A percentile compares a stretch with the other conserved stretches of the same genome.
Evolutionary conservation across 92 coral and sea anemone genomes (phyloP).

Genomic region (Porites lobata): DNA sequence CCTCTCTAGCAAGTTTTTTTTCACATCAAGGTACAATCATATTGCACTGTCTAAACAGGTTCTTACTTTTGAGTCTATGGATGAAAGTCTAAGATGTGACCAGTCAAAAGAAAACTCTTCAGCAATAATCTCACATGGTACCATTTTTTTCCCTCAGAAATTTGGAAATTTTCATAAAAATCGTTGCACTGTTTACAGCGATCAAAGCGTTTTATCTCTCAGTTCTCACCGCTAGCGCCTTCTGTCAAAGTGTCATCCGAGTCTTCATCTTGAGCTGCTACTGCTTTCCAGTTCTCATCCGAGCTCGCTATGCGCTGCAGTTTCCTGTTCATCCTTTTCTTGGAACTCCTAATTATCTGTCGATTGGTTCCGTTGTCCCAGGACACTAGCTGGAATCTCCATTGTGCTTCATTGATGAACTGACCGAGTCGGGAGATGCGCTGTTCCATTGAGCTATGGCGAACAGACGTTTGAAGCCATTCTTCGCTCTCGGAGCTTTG

Average conservation of each 20-base stretch:
- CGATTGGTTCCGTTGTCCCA: conserved; percentile 68
- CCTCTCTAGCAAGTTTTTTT: too few species aligned
- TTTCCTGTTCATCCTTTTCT: conserved; percentile 45
- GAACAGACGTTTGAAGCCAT: conserved; percentile 84
- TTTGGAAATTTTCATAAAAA: too few species aligned
- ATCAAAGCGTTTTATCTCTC: neutral
- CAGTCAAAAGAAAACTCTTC: too few species aligned
- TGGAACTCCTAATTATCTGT: conserved; percentile 44
- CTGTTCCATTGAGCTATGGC: conserved; percentile 81
- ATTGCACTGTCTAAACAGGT: too few species aligned
- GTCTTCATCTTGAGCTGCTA: conserved; percentile 55
- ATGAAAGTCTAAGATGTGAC: too few species aligned
- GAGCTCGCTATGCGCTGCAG: conserved; percentile 54
- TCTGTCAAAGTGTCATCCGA: conserved; percentile 40
- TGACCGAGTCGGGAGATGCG: conserved; percentile 94
- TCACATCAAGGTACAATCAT: too few species aligned
- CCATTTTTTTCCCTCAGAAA: too few species aligned
- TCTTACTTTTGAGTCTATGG: too few species aligned
- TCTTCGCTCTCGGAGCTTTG: conserved; percentile 17
- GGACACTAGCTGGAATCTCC: conserved; percentile 96
- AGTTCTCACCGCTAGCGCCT: conserved; percentile 3
- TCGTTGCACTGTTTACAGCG: neutral
- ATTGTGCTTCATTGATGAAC: conserved; percentile 96
- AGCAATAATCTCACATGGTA: too few species aligned
- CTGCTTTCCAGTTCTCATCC: conserved; percentile 35